phyloP scores from a whole-genome alignment of 1,140 invertebrate species.

The Penaeus japonicus region DNA sequence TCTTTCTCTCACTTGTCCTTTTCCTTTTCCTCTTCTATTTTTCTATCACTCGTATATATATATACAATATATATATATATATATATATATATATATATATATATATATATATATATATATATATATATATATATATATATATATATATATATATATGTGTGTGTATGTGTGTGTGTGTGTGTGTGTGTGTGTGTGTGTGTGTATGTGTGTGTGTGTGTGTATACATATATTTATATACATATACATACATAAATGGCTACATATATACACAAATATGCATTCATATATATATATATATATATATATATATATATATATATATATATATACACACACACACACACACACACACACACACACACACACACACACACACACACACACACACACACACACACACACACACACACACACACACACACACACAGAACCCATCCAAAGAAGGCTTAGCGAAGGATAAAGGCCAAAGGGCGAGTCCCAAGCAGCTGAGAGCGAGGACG shows the following conservation, averaged over 20 bases:
- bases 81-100: neutral
- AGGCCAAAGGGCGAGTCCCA: too few species aligned
- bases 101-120: neutral
- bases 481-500: too few species aligned
- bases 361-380: neutral
- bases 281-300: neutral
- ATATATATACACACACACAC: neutral
- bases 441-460: too few species aligned
- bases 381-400: neutral
- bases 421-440: slow-evolving; percentile 1
- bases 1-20: too few species aligned
- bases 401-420: neutral
- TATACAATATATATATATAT: too few species aligned
- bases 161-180: neutral
- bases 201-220: neutral
- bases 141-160: neutral
- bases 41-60: too few species aligned
- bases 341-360: neutral
- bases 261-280: neutral
- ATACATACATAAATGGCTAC: neutral
- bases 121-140: neutral
- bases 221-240: neutral
- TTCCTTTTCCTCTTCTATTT: too few species aligned
- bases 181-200: too few species aligned
- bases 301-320: neutral